Evolutionary conservation across 2,113 vertebrate species (phyloP), one percentile per base, ranked within the genome.

Genomic region (Cheirogaleus medius): DNA sequence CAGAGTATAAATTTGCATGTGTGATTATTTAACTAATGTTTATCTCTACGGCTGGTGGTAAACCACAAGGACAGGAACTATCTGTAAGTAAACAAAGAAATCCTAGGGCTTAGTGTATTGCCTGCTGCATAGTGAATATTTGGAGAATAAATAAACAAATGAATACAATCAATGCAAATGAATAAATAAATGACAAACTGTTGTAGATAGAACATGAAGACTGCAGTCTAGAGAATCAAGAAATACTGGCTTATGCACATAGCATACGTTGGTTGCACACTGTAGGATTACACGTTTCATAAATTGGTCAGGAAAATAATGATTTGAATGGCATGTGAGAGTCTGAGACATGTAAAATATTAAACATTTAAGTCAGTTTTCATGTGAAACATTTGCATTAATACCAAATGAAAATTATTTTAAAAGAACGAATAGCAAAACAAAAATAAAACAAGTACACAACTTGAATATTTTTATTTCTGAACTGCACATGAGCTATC

Each of bases 181-280:
- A 83, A 20, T 87, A 39, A 25, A 58, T 64, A 7, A 58, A 34
- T 56, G 12, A 94, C 10, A 47, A 64, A 52, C 21, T 13, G 1
- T 34, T 44, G 18, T 12, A 78, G 17, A 37, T 0, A 58, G 7
- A 47, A 68, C 42, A 60, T 1, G 3, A 47, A 5, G 9, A 49
- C 7, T 32, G 4, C 18, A 49, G 0, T 25, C 6, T 17, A 58
- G 11, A 80, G 5, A 4, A 8, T 47, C 2, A 58, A 58, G 6
- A 21, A 91, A 18, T 52, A 8, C 44, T 37, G 18, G 39, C 17
- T 52, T 5, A 69, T 37, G 1, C 2, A 32, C 0, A 52, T 0
- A 37, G 7, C 11, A 2, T 1, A 10, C 25, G 3, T 32, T 25
- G 52, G 3, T 39, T 29, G 56, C 23, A 0, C 5, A 18, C 0